phyloP scores from a whole-genome alignment of 64 coral and sea anemone species.

The Orbicella faveolata region DNA sequence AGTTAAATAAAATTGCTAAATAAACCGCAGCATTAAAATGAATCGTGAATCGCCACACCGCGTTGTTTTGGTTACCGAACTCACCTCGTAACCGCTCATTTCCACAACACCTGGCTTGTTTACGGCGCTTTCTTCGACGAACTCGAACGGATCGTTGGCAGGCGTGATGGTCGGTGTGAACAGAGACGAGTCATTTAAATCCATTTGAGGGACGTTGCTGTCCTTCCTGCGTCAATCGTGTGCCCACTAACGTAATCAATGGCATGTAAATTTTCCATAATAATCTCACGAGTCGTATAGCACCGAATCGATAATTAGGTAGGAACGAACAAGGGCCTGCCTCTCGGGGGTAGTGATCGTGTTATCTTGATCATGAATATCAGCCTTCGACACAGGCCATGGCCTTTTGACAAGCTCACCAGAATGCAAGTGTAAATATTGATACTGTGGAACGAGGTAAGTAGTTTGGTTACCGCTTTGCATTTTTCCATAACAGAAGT shows the following conservation, averaged over 20 bases:
- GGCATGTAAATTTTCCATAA: constrained; percentile 16
- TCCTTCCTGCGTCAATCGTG: not conserved
- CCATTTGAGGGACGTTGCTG: not conserved
- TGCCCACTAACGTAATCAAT: not conserved
- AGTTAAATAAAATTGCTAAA: not conserved
- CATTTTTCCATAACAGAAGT: no score
- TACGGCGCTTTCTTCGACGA: not conserved
- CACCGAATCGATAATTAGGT: constrained; percentile 21
- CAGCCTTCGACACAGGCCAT: no score
- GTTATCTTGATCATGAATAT: not conserved
- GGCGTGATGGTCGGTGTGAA: constrained; percentile 12
- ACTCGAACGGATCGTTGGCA: not conserved
- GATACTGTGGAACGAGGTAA: no score
- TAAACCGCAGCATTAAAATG: constrained; percentile 42
- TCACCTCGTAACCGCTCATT: constrained; percentile 33
- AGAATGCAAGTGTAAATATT: no score
- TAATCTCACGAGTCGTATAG: not conserved
- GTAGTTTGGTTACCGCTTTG: no score
- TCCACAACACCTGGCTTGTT: not conserved
- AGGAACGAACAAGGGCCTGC: constrained; percentile 2
- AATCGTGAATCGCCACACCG: not conserved
- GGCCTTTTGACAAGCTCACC: no score
- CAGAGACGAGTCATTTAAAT: not conserved
- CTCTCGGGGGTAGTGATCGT: constrained; percentile 24
- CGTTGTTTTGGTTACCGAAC: not conserved